These are phyloP conservation scores for Melinaea menophilus DNA, from an alignment of 2,888 invertebrate species.

Conservation along the genomic window DNA sequence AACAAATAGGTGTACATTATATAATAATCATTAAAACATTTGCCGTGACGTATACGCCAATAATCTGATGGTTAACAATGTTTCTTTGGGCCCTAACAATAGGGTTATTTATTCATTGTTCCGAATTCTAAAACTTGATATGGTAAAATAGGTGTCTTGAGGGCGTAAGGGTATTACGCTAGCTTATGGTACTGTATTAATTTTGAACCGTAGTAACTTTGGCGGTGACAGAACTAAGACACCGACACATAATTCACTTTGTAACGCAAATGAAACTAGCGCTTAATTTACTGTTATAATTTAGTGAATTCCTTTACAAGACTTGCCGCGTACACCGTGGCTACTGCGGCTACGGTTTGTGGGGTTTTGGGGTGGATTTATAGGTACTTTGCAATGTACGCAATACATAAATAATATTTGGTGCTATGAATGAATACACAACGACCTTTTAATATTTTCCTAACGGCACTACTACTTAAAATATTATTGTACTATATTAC, in stretches of 20 bases:
- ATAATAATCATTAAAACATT: slow-evolving; percentile 59
- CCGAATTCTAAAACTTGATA: slow-evolving; percentile 63
- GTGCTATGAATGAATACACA: slow-evolving; percentile 5
- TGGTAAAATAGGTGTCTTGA: slow-evolving; percentile 64
- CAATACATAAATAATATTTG: slow-evolving; percentile 25
- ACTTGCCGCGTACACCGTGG: slow-evolving; percentile 44
- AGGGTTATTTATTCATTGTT: slow-evolving; percentile 41
- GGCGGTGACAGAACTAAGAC: slow-evolving; percentile 78
- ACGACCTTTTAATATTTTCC: not conserved
- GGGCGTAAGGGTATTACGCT: slow-evolving; percentile 65
- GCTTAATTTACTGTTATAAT: slow-evolving; percentile 77
- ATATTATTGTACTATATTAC: not conserved
- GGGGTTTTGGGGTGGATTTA: slow-evolving; percentile 36
- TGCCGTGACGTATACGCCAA: slow-evolving; percentile 45
- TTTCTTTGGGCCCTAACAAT: slow-evolving; percentile 32
- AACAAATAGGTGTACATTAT: slow-evolving; percentile 76
- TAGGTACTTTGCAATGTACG: slow-evolving; percentile 33
- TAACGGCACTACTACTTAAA: not conserved
- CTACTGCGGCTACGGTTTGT: slow-evolving; percentile 36
- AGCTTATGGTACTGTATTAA: slow-evolving; percentile 78
- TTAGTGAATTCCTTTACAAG: slow-evolving; percentile 72
- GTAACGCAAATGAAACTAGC: slow-evolving; percentile 76
- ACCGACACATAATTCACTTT: slow-evolving; percentile 76
- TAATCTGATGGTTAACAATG: slow-evolving; percentile 24
- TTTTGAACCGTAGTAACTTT: slow-evolving; percentile 78